Evolutionary conservation across 2,888 invertebrate genomes (phyloP), one percentile per base, ranked within the genome.

Genomic region (Pachliopta kotzebuea): DNA sequence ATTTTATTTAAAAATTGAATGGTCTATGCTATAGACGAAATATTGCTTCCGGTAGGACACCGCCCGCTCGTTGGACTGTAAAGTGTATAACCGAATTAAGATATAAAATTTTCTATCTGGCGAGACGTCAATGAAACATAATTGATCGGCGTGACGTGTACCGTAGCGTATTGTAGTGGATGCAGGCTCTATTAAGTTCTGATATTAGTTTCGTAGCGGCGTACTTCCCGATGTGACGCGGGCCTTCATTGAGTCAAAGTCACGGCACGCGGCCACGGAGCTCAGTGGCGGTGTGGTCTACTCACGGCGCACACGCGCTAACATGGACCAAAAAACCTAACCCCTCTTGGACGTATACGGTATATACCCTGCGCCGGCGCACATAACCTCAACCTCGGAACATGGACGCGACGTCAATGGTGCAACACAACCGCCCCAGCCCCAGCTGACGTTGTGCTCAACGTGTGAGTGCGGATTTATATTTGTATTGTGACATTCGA

Each of bases 201-300:
- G 77, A 75, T 85, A 83, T 86, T 85, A 80, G 80, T 79, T 82
- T 79, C 78, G 79, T 78, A 77, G 69, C 61, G 72, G 81, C 88
- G 90, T 86, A 90, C 86, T 90, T 90, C 87, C 91, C 91, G 84
- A 77, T 76, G 76, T 91, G 90, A 91, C 91, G 91, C 83, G 82
- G 80, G 73, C 83, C 73, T 80, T 76, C 87, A 88, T 89, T 88
- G 82, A 90, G 83, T 76, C 83, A 80, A 82, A 85, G 86, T 74
- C 82, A 78, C 76, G 73, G 78, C 78, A 81, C 83, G 87, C 84
- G 72, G 71, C 74, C 85, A 80, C 81, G 62, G 75, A 70, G 84
- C 86, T 90, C 91, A 91, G 91, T 91, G 86, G 78, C 81, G 71
- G 80, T 79, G 89, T 90, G 89, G 86, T 86, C 90, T 89, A 91